A percentile compares a stretch with the other conserved stretches of the same genome.
Conservation (phyloP, 2,888 invertebrate species). For the Scaptomyza cyrtandrae region DNA sequence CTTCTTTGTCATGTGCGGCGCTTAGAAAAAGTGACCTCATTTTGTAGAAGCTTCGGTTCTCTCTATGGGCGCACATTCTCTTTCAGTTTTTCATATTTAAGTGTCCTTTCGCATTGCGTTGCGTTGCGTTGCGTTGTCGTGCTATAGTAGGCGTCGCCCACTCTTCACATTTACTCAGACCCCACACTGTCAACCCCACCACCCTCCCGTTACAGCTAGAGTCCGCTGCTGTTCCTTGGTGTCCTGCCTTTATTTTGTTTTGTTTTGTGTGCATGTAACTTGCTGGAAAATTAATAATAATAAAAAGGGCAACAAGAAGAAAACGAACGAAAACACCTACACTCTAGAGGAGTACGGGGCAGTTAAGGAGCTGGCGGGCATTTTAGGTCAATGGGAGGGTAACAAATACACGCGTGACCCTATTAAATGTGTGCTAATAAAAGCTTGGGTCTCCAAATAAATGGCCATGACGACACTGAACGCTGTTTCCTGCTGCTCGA, state of each 20-base stretch:
- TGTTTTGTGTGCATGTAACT: constrained; percentile 76
- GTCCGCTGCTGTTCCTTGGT: constrained; percentile 44
- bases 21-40: constrained; percentile 74
- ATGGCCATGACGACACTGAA: constrained; percentile 61
- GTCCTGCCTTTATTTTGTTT: constrained; percentile 78
- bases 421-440: constrained; percentile 80
- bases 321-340: constrained; percentile 67
- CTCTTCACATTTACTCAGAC: constrained; percentile 1
- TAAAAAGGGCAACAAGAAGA: constrained; percentile 59
- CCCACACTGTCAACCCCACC: too few species aligned
- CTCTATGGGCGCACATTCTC: constrained; percentile 23
- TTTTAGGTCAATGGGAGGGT: constrained; percentile 42
- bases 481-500: constrained; percentile 33
- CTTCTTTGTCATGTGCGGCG: constrained; percentile 13
- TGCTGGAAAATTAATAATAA: constrained; percentile 81
- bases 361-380: neutral
- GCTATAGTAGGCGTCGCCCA: constrained; percentile 50
- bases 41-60: constrained; percentile 60
- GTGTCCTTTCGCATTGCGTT: constrained; percentile 75
- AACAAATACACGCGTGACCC: constrained; percentile 78
- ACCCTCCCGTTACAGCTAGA: constrained; percentile 8
- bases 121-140: constrained; percentile 46
- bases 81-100: constrained; percentile 71
- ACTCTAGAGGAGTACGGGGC: neutral
- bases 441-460: constrained; percentile 75